phyloP scores from a whole-genome alignment of 2,888 invertebrate genomes.

The Drosophila macrospina region DNA sequence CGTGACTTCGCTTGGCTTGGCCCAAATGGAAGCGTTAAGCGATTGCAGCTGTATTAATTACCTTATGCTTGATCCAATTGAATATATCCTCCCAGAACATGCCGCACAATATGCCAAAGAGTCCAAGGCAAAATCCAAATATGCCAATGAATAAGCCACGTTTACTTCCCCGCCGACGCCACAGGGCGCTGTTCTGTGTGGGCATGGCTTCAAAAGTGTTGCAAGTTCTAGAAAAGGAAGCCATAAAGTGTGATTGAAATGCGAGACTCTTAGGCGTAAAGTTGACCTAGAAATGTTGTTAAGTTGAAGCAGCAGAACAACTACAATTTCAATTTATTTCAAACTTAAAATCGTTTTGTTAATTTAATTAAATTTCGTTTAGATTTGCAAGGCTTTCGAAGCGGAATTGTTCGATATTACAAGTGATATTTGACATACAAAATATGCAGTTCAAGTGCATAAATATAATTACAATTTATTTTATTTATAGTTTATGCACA shows the following conservation, averaged over 20 bases:
- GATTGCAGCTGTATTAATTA: conserved; percentile 68
- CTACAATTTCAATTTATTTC: background rate
- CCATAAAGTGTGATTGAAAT: conserved; percentile 27
- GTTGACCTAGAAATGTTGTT: background rate
- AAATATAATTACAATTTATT: background rate
- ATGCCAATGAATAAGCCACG: conserved; percentile 74
- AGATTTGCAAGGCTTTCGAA: too few relatives aligned
- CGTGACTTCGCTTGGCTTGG: conserved; percentile 2
- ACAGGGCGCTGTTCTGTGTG: conserved; percentile 67
- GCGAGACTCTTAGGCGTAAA: conserved; percentile 2
- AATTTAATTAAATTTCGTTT: too few relatives aligned
- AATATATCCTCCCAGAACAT: conserved; percentile 85
- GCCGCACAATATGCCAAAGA: conserved; percentile 81
- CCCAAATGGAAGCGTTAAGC: conserved; percentile 48
- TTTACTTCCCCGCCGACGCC: conserved; percentile 65
- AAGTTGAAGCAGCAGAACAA: background rate
- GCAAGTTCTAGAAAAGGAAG: conserved; percentile 27
- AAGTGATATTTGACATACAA: background rate
- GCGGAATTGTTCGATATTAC: too few relatives aligned
- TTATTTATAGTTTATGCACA: background rate
- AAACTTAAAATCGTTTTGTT: background rate
- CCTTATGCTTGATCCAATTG: conserved; percentile 83
- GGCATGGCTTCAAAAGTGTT: conserved; percentile 68
- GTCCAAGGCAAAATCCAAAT: conserved; percentile 77
- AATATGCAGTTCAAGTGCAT: background rate